These are phyloP conservation scores for Porites evermanni DNA, from an alignment of 92 coral and sea anemone genomes.

Conservation along the genomic window DNA sequence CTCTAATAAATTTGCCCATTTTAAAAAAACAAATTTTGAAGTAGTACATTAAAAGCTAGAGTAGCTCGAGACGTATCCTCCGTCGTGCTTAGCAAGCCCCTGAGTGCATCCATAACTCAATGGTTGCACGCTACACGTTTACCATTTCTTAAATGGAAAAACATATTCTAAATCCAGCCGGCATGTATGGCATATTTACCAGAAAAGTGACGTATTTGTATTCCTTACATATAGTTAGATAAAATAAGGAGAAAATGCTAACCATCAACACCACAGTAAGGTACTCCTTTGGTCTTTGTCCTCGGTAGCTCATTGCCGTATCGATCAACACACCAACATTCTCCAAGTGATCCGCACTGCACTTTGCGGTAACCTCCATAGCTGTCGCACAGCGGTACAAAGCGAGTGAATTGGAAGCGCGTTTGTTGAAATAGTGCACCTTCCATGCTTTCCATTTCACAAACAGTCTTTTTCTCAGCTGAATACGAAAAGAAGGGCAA, in stretches of 20 bases:
- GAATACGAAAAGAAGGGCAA: not conserved
- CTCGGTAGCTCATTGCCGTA: slow-evolving; percentile 90
- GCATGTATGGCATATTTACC: too few species aligned
- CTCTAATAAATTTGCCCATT: too few species aligned
- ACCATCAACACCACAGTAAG: slow-evolving; percentile 67
- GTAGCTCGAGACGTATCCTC: too few species aligned
- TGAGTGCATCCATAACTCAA: too few species aligned
- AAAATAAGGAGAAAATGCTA: not conserved
- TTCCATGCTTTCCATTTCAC: slow-evolving; percentile 81
- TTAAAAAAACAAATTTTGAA: too few species aligned
- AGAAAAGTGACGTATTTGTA: too few species aligned
- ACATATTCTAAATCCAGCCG: too few species aligned
- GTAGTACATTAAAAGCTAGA: too few species aligned
- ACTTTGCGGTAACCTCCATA: slow-evolving; percentile 72
- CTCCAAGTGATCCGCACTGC: slow-evolving; percentile 84
- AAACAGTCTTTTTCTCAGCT: slow-evolving; percentile 58
- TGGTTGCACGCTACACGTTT: too few species aligned
- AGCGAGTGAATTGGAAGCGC: slow-evolving; percentile 68
- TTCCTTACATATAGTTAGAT: not conserved
- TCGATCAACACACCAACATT: slow-evolving; percentile 94
- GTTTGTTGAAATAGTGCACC: slow-evolving; percentile 60
- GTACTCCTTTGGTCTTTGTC: slow-evolving; percentile 75
- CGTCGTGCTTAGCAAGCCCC: too few species aligned
- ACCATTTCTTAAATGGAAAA: too few species aligned
- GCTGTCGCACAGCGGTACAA: slow-evolving; percentile 78